phyloP scores from a whole-genome alignment of 2,888 invertebrate genomes.

The Tiphia femorata region DNA sequence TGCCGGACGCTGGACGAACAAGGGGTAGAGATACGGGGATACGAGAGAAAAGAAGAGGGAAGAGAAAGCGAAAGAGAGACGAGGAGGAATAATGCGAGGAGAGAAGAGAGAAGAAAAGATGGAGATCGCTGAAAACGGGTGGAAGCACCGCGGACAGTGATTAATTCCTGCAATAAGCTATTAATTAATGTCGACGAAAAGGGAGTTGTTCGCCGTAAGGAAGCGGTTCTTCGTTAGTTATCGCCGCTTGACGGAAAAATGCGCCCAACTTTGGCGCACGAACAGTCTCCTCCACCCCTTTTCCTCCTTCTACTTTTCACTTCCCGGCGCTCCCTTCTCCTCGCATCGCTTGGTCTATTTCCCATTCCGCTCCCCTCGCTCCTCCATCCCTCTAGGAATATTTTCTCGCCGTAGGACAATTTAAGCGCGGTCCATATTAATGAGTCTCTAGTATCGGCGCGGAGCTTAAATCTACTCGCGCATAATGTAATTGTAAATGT shows the following conservation, averaged over 20 bases:
- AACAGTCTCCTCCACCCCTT: not conserved
- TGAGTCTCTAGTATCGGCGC: too few relatives aligned
- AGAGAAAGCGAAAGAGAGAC: not conserved
- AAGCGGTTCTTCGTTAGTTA: constrained; percentile 6
- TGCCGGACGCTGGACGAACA: not conserved
- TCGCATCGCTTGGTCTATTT: too few relatives aligned
- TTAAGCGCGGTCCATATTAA: too few relatives aligned
- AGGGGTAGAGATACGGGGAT: too few relatives aligned
- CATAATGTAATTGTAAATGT: too few relatives aligned
- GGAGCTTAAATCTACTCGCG: too few relatives aligned
- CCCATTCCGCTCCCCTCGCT: too few relatives aligned
- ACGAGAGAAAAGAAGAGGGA: not conserved
- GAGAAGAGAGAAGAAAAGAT: not conserved
- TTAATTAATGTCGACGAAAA: constrained; percentile 28
- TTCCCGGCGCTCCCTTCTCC: too few relatives aligned
- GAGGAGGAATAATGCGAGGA: not conserved
- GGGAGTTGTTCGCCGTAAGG: not conserved
- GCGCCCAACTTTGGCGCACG: not conserved
- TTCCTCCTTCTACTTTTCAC: too few relatives aligned
- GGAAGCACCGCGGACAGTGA: constrained; percentile 11
- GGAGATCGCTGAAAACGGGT: not conserved
- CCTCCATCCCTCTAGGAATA: too few relatives aligned
- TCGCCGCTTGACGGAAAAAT: not conserved
- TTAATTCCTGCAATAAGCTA: constrained; percentile 35
- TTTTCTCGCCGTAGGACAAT: too few relatives aligned